Conservation (phyloP, 2,797 vertebrate genomes). For the Poeciliopsis paucimaculata region DNA sequence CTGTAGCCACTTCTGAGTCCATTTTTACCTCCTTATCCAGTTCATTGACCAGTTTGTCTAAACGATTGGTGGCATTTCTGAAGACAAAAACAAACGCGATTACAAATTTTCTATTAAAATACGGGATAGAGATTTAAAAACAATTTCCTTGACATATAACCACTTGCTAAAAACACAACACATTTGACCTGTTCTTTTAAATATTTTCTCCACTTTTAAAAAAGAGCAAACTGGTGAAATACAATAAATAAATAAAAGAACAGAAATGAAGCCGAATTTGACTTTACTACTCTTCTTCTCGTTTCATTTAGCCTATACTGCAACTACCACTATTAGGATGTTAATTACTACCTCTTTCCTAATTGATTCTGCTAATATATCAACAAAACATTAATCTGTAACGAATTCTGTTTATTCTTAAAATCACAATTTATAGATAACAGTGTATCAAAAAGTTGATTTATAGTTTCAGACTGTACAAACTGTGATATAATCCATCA, state of each 20-base stretch:
- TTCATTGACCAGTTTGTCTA: conserved; percentile 95
- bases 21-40: conserved; percentile 91
- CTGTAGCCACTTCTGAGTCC: neutral
- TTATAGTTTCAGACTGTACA: neutral
- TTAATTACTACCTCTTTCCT: neutral
- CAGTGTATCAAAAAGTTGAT: neutral
- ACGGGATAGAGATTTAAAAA: neutral
- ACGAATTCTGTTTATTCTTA: neutral
- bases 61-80: conserved; percentile 87
- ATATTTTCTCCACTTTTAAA: neutral
- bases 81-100: conserved; percentile 8
- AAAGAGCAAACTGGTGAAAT: neutral
- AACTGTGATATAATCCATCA: neutral
- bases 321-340: neutral
- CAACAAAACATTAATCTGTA: neutral
- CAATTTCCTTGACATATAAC: neutral
- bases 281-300: neutral
- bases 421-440: neutral
- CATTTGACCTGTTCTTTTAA: neutral
- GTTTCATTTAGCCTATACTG: neutral
- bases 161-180: neutral
- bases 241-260: neutral
- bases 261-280: neutral
- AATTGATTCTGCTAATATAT: neutral
- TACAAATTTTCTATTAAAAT: neutral